Evolutionary conservation across 2,888 invertebrate species (phyloP), one percentile per base, ranked within the genome.

Genomic region (Conchocele bisecta): DNA sequence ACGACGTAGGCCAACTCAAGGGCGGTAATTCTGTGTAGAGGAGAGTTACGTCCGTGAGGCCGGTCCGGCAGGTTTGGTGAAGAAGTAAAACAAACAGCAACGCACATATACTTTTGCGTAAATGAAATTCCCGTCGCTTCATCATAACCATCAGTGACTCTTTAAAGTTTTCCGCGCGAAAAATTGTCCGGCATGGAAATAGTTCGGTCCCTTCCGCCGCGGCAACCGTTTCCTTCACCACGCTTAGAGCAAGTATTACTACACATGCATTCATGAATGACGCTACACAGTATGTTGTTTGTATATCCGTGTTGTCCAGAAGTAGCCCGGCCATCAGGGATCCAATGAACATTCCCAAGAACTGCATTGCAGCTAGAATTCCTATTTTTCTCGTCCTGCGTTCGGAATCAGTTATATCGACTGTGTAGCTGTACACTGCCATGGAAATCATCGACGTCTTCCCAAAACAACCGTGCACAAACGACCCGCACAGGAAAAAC

Each of bases 391-490:
- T 78, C 0, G 90, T 88, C 13, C 90, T 80, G 24, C 82, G 61
- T 20, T 82, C 84, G 5, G 78, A 61, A 13, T 74, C 75, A n/a
- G 85, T 89, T 7, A 85, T 82, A 58, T 90, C 90, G 2, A 88
- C 79, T 3, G 88, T 82, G 70, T 90, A 88, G 66, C 89, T 89
- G 71, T 89, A 84, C 0, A 88, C 85, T 1, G 89, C 89, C 90
- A 90, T 90, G 13, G 86, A 88, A 20, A 90, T 85, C 60, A 90
- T 81, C 1, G 89, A 87, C 0, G 88, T 88, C 65, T 89, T 89
- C 0, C 90, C 90, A 48, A 89, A 88, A 39, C 83, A 75, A 1
- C 90, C 90, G 39, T 88, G 83, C 20, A 90, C 58, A 26, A 84
- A 61, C 2, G 88, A 85, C 0, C 90, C 90, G 17, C 82, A 67